Base-by-base conservation (phyloP, 2,888 invertebrate species). In the Resseliella maxima region DNA sequence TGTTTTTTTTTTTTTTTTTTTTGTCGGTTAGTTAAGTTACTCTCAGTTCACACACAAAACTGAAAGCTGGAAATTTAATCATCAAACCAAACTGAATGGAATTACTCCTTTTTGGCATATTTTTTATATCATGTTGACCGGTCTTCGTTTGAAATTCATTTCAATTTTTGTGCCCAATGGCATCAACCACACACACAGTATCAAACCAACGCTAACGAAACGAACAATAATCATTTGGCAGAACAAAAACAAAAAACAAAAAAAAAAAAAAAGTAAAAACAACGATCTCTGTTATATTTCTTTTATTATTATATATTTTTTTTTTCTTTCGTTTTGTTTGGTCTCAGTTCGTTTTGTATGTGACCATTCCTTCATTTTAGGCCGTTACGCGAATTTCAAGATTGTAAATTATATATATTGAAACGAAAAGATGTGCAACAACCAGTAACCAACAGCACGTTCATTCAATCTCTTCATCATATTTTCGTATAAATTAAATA, bases 401-500 rank as follows among this genome's bases (percentile, higher is more conserved):
- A 72, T 72, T n/a, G 72, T 72, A 72, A 72, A 72, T 72, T 72
- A 72, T n/a, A 72, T 59, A 59, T 27, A 59, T 59, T 24, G 59
- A 59, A 59, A 59, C 59, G 59, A 59, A 50, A 50, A 50, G 46
- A 31, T 27, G 5, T 18, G 31, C 72, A 27, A 72, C 31, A 59
- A 72, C 59, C 24, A 59, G 59, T 18, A 72, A 72, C 72, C 72
- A 72, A 72, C 72, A 31, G 72, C 72, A 31, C 72, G 72, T 72
- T 72, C 31, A 31, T n/a, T 72, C 72, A 72, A 72, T 72, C 72
- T 72, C 72, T 72, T 72, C 72, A 72, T 72, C 72, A 72, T 72
- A 72, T 72, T 72, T 50, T 72, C 72, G 72, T 72, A 72, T 72
- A 72, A 72, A 72, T 72, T 72, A 72, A 72, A 72, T 72, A 31